A percentile compares a stretch with the other conserved stretches of the same genome.
These are phyloP conservation scores for Naso thynnoides DNA, from an alignment of 2,797 vertebrate species.

Conservation along the genomic window DNA sequence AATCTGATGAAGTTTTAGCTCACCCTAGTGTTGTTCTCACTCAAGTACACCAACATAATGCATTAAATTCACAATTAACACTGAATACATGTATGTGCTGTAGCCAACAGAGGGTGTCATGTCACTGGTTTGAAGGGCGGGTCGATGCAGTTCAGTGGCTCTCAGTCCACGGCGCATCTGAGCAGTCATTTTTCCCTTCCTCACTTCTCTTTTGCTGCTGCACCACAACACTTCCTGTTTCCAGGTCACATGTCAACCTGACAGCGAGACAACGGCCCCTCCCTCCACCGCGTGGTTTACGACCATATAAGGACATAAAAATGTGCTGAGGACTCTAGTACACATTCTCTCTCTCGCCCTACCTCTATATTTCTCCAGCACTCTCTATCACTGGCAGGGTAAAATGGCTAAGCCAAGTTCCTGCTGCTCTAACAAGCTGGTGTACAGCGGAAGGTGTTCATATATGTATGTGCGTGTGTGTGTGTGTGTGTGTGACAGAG, in stretches of 20 bases:
- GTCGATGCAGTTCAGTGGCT: not conserved
- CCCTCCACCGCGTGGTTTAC: constrained; percentile 56
- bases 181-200: constrained; percentile 33
- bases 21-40: too few species aligned
- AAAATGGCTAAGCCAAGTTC: not conserved
- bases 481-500: constrained; percentile 1
- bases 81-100: not conserved
- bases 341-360: constrained; percentile 26
- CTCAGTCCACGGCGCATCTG: constrained; percentile 13
- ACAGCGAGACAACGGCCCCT: constrained; percentile 60
- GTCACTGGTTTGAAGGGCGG: constrained; percentile 24
- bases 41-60: not conserved
- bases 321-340: constrained; percentile 49
- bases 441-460: constrained; percentile 22
- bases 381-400: constrained; percentile 10
- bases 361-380: constrained; percentile 22
- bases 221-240: constrained; percentile 83
- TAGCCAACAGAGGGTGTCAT: constrained; percentile 65
- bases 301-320: constrained; percentile 88
- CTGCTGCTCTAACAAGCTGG: constrained; percentile 14
- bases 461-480: not conserved
- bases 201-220: constrained; percentile 51
- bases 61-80: not conserved
- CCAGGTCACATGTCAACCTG: constrained; percentile 76
- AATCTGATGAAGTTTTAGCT: not conserved